Evolutionary conservation across 2,888 invertebrate genomes (phyloP), one percentile per base, ranked within the genome.

Genomic region (Stenurella melanura): DNA sequence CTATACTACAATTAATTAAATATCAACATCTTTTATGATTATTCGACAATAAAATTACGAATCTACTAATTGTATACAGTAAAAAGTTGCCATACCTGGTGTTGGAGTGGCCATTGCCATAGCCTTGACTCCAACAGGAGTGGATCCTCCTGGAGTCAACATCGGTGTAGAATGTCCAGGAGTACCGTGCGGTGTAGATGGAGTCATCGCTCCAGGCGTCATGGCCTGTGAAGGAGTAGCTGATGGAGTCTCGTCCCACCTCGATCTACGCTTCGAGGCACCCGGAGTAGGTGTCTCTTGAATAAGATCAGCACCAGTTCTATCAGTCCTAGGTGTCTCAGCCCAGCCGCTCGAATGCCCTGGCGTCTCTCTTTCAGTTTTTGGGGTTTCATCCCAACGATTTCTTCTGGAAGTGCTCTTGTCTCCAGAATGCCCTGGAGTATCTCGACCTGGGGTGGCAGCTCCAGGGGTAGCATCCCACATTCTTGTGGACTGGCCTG

Each of bases 331-430:
- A 0, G 99, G 99, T 0, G 99, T 99, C 90, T 99, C 99, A 17
- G 99, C 99, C 99, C 99, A 99, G 0, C 99, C 99, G 87, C 97
- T 97, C 0, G 88, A 87, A 89, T 98, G 97, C 0, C 97, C 98
- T 0, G 98, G 98, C 0, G 98, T 98, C 91, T 98, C 98, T 88
- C 98, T 92, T 88, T 98, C 98, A 4, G 98, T 98, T 91, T 97
- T 97, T 0, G 99, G 99, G 0, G 99, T 99, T 90, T 99, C 99
- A 90, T 99, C 99, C 99, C 99, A 99, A 77, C 99, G 94, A 91
- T 99, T 99, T 64, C 98, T 93, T 12, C 99, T 91, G 18, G 95
- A 93, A 38, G 95, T 95, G 78, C 91, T 91, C 81, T 91, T 90
- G 73, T 94, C 93, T 50, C 78, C 77, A 3, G 50, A 17, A 76